These are phyloP conservation scores for Zaprionus capensis DNA, from an alignment of 1,140 invertebrate genomes.

Conservation along the genomic window DNA sequence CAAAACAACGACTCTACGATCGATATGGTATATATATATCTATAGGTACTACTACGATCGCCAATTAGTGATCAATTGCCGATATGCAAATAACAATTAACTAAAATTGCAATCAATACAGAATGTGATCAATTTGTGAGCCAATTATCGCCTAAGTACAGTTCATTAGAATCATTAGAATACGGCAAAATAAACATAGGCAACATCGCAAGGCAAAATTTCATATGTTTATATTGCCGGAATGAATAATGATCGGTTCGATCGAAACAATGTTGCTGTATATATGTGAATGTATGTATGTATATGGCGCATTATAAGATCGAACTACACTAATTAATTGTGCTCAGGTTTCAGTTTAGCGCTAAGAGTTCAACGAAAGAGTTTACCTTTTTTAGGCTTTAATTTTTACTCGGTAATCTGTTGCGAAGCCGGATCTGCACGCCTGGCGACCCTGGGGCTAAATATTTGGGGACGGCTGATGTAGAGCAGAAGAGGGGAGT, in stretches of 20 bases:
- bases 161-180: slow-evolving; percentile 6
- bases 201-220: not conserved
- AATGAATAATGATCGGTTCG: not conserved
- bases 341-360: not conserved
- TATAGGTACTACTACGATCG: not conserved
- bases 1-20: not conserved
- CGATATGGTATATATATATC: not conserved
- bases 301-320: not conserved
- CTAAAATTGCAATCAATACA: not conserved
- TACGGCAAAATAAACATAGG: not conserved
- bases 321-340: not conserved
- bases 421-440: slow-evolving; percentile 13
- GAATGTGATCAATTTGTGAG: slow-evolving; percentile 8
- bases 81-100: not conserved
- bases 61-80: not conserved
- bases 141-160: slow-evolving; percentile 1
- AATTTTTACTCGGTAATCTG: slow-evolving; percentile 1
- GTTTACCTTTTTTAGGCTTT: slow-evolving; percentile 7
- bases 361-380: slow-evolving; percentile 6
- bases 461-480: not conserved
- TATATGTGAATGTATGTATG: not conserved
- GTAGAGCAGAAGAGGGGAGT: not conserved
- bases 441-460: not conserved
- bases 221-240: not conserved
- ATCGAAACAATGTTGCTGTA: not conserved